Percentiles rank a stretch among this genome's conserved stretches.
These are phyloP conservation scores for Fistularia commersonii DNA, from an alignment of 2,797 vertebrate species.

Conservation along the genomic window DNA sequence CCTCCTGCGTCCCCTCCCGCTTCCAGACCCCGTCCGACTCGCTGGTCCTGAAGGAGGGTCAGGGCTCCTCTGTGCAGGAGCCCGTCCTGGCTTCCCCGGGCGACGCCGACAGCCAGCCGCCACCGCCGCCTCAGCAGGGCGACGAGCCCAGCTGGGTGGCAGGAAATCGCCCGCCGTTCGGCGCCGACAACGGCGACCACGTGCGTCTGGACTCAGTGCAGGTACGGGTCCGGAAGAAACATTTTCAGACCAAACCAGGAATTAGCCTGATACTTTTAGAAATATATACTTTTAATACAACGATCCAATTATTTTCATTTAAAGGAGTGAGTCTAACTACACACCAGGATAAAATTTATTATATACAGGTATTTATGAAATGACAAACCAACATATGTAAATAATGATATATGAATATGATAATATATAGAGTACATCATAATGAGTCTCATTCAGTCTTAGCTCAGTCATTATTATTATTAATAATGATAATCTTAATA, in stretches of 20 bases:
- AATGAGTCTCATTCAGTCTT: no score
- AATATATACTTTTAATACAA: no score
- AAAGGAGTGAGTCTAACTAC: no score
- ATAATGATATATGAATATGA: no score
- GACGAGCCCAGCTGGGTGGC: constrained; percentile 42
- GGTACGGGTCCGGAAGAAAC: constrained; percentile 48
- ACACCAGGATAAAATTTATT: no score
- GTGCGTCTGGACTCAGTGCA: constrained; percentile 75
- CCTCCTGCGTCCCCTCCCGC: constrained; percentile 86
- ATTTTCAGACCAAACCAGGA: not conserved
- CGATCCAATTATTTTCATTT: no score
- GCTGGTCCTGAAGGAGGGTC: constrained; percentile 81
- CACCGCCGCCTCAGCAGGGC: constrained; percentile 42
- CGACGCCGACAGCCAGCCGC: constrained; percentile 19
- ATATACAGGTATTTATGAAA: no score
- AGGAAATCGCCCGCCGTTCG: constrained; percentile 63
- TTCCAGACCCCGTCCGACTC: constrained; percentile 89
- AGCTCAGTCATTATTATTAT: no score
- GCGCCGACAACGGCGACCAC: constrained; percentile 68
- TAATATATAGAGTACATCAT: no score
- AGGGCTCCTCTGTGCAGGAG: constrained; percentile 73
- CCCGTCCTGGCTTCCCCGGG: constrained; percentile 64
- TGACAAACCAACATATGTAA: no score
- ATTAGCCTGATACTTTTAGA: no score
- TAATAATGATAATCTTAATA: no score